These are phyloP conservation scores for Cosmopolites sordidus DNA, from an alignment of 2,888 invertebrate species.

Conservation along the genomic window DNA sequence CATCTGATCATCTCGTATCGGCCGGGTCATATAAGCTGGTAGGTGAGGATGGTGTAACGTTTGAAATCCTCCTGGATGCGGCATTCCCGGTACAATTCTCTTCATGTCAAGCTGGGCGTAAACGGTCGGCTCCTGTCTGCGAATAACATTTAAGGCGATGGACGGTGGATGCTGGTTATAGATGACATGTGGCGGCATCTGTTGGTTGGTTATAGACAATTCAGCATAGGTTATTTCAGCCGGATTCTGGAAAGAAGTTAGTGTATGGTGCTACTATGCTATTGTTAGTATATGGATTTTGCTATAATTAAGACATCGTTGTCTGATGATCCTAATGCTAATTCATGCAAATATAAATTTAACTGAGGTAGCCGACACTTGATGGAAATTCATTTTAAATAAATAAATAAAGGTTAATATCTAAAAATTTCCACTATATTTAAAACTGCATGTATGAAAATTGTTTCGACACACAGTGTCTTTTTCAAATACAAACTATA, in stretches of 20 bases:
- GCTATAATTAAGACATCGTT: no score
- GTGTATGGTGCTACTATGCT: slow-evolving; percentile 18
- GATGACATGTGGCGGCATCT: slow-evolving; percentile 46
- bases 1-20: slow-evolving; percentile 41
- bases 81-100: slow-evolving; percentile 42
- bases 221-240: slow-evolving; percentile 56
- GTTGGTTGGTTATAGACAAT: slow-evolving; percentile 49
- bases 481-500: no score
- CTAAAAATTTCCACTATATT: no score
- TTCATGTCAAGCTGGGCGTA: slow-evolving; percentile 55
- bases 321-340: no score
- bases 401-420: no score
- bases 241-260: slow-evolving; percentile 45
- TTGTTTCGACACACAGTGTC: no score
- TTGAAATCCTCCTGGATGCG: slow-evolving; percentile 47
- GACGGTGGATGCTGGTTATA: slow-evolving; percentile 45
- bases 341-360: no score
- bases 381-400: no score
- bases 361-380: no score
- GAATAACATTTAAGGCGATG: slow-evolving; percentile 47
- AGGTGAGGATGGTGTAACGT: slow-evolving; percentile 45
- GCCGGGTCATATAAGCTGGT: slow-evolving; percentile 43
- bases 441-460: no score
- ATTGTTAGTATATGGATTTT: slow-evolving; percentile 11
- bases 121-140: slow-evolving; percentile 52